phyloP scores from a whole-genome alignment of 2,888 invertebrate genomes.

The Epistrophe eligans region DNA sequence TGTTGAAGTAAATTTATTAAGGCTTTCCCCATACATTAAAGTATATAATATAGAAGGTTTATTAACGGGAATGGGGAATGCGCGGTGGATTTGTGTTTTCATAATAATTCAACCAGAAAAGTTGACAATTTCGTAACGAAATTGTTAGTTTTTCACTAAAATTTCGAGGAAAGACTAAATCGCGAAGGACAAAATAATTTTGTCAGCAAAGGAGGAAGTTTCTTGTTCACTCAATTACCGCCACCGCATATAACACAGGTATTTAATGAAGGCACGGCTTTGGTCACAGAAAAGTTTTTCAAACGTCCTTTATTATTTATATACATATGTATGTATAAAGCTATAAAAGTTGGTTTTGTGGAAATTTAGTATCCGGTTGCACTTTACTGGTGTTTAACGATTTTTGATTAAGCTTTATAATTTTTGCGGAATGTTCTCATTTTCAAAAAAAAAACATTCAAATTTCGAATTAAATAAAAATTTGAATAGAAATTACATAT shows the following conservation, averaged over 20 bases:
- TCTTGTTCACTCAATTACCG: constrained; percentile 67
- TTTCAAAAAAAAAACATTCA: background rate
- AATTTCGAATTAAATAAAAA: no score
- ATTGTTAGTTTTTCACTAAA: constrained; percentile 49
- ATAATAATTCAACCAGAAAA: constrained; percentile 54
- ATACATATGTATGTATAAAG: background rate
- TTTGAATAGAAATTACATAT: no score
- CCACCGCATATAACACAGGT: constrained; percentile 52
- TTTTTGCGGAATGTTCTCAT: background rate
- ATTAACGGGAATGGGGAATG: background rate
- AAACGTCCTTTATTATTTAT: constrained; percentile 4
- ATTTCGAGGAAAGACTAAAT: constrained; percentile 12
- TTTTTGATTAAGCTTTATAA: background rate
- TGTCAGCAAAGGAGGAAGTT: constrained; percentile 65
- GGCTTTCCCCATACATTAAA: background rate
- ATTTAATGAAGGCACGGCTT: constrained; percentile 41
- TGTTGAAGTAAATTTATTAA: constrained; percentile 77
- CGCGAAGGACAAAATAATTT: constrained; percentile 54
- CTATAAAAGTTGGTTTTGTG: constrained; percentile 14
- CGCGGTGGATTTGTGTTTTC: constrained; percentile 43
- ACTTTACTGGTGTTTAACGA: constrained; percentile 23
- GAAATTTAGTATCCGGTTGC: background rate
- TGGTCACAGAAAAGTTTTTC: constrained; percentile 57
- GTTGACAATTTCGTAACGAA: constrained; percentile 60
- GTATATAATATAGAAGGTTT: background rate